A percentile compares a stretch with the other conserved stretches of the same genome.
These are phyloP conservation scores for Adelges cooleyi DNA, from an alignment of 1,140 invertebrate species.

Conservation along the genomic window DNA sequence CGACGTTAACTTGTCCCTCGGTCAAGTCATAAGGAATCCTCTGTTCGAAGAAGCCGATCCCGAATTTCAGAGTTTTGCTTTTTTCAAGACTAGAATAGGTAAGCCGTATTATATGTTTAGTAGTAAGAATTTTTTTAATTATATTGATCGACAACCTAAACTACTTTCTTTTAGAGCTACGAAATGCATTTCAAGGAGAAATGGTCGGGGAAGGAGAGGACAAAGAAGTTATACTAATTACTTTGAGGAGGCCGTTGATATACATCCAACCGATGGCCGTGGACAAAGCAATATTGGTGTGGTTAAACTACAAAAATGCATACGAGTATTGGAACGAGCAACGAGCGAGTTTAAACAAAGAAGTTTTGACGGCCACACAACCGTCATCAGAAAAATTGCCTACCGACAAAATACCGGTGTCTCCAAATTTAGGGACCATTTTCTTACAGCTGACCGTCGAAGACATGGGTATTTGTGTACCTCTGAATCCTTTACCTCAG, in stretches of 20 bases:
- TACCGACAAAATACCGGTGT: slow-evolving; percentile 59
- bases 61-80: slow-evolving; percentile 93
- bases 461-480: slow-evolving; percentile 93
- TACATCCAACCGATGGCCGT: slow-evolving; percentile 92
- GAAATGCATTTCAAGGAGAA: slow-evolving; percentile 82
- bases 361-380: slow-evolving; percentile 71
- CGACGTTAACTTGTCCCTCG: slow-evolving; percentile 86
- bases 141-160: background rate
- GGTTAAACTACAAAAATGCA: slow-evolving; percentile 97
- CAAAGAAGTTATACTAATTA: slow-evolving; percentile 88
- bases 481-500: slow-evolving; percentile 67
- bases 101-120: slow-evolving; percentile 20
- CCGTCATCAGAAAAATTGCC: slow-evolving; percentile 62
- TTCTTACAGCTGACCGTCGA: slow-evolving; percentile 91
- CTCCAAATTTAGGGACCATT: slow-evolving; percentile 70
- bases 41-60: slow-evolving; percentile 94
- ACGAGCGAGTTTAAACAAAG: slow-evolving; percentile 70
- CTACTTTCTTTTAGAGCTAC: slow-evolving; percentile 41
- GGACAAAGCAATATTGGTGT: slow-evolving; percentile 91
- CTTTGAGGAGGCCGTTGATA: slow-evolving; percentile 77
- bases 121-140: background rate
- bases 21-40: slow-evolving; percentile 83
- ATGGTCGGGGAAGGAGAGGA: slow-evolving; percentile 59
- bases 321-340: slow-evolving; percentile 99
- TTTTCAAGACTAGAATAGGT: slow-evolving; percentile 88